Base-by-base conservation (phyloP, 92 coral and sea anemone genomes). In the Epizoanthus ramosus region DNA sequence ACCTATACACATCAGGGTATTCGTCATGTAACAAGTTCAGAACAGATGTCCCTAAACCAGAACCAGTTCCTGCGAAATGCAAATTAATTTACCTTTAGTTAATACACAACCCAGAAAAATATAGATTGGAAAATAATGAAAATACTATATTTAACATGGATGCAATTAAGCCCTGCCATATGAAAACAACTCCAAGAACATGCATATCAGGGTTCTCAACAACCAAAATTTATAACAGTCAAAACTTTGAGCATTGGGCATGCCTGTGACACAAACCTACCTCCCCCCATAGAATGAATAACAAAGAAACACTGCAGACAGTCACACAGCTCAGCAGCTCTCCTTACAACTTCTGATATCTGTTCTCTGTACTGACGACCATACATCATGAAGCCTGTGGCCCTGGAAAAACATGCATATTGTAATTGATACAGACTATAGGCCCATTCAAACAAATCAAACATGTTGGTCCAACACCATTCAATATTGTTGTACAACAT, bases 231-330 rank as follows among this genome's bases (percentile, higher is more conserved):
- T 28, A 28, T 28, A 28, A n/a, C n/a, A n/a, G n/a, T n/a, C n/a
- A n/a, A n/a, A n/a, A n/a, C n/a, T n/a, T n/a, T n/a, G n/a, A n/a
- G n/a, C 2, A 4, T 4, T 37, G 5, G 43, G 54, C 15, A 1
- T 9, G 54, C 54, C 37, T 22, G 37, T 50, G 54, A 53, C 12
- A 5, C 57, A 35, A 53, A 81, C 83, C 59, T 31, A 92, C 98
- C 98, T 79, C 98, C 99, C 39, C 99, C 99, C 99, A 96, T 96
- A 0, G 99, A 96, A 71, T 96, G 99, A n/a, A 96, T 89, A 35
- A 96, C 83, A 77, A 96, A 96, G 90, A 96, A 96, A 79, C 99
- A 96, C 86, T 96, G 99, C 33, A 96, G 79, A 74, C 98, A 96
- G 86, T 96, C 99, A 79, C 99, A 93, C 45, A 96, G 89, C 77